Evolutionary conservation across 2,797 vertebrate species (phyloP).

Genomic region (Mycteria americana): DNA sequence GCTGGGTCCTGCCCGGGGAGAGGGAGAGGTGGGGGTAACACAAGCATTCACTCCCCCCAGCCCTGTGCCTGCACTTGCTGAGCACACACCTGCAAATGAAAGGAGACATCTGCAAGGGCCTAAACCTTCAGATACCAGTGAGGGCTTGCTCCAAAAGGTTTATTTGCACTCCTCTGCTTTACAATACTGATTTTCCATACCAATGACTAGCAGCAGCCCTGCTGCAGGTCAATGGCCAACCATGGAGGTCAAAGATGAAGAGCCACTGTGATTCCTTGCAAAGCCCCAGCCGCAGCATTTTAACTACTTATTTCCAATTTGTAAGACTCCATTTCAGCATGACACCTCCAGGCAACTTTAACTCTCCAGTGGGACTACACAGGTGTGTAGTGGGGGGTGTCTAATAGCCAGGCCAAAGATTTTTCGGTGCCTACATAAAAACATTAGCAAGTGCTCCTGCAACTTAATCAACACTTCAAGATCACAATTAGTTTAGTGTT

Average conservation of each 20-base stretch:
- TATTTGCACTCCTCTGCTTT: not conserved
- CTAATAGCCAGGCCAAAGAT: not conserved
- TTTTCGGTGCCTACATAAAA: not conserved
- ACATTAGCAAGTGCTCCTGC: not conserved
- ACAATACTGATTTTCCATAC: not conserved
- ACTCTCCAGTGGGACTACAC: not conserved
- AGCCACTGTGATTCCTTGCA: not conserved
- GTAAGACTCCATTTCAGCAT: not conserved
- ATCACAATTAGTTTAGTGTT: not conserved
- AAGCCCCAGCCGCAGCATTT: not conserved
- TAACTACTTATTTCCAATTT: not conserved
- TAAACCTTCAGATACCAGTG: not conserved
- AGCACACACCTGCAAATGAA: not conserved
- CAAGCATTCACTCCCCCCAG: rapidly evolving
- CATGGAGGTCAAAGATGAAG: rapidly evolving
- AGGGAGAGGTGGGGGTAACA: not conserved
- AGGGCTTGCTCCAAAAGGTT: not conserved
- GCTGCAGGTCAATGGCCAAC: not conserved
- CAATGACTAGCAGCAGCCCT: not conserved
- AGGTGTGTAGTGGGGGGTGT: not conserved
- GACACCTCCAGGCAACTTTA: not conserved
- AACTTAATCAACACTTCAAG: not conserved
- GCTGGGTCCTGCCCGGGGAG: not conserved
- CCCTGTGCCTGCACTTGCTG: not conserved
- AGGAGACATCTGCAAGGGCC: not conserved